Evolutionary conservation across 2,888 invertebrate species (phyloP).

Genomic region (Diplolepis rosae): DNA sequence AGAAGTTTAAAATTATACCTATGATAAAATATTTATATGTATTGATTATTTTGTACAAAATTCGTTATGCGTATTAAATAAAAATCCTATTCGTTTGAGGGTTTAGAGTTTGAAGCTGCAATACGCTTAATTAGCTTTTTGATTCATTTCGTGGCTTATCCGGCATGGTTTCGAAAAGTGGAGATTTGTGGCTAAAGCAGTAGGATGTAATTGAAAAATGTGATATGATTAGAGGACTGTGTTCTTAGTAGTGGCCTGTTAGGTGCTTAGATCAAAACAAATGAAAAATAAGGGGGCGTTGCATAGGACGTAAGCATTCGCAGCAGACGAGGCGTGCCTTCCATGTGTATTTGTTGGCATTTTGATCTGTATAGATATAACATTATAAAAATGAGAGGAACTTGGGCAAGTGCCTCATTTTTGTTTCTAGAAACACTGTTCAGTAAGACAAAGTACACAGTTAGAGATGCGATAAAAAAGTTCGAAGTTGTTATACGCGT

Average conservation of each 20-base stretch:
- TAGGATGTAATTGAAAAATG: conserved; percentile 63
- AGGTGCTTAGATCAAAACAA: conserved; percentile 67
- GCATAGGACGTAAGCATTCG: conserved; percentile 66
- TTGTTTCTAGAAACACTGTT: conserved; percentile 56
- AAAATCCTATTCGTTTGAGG: neutral
- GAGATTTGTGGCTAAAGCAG: conserved; percentile 47
- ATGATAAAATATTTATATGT: neutral
- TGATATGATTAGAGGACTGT: conserved; percentile 70
- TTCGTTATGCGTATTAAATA: neutral
- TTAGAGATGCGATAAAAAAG: conserved; percentile 53
- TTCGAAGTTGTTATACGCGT: conserved; percentile 61
- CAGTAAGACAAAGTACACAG: conserved; percentile 42
- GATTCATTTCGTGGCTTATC: conserved; percentile 18
- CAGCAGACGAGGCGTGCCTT: conserved; percentile 73
- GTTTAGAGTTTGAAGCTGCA: neutral
- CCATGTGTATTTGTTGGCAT: conserved; percentile 72
- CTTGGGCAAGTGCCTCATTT: conserved; percentile 70
- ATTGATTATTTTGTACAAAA: neutral
- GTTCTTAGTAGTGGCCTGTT: conserved; percentile 72
- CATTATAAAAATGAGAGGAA: conserved; percentile 48
- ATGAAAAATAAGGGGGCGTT: conserved; percentile 54
- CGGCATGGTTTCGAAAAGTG: conserved; percentile 5
- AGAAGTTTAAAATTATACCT: neutral
- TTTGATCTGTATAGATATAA: conserved; percentile 64
- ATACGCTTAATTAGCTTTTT: conserved; percentile 13